Percentiles rank a stretch among this genome's conserved stretches.
Conservation (phyloP, 2,888 invertebrate genomes). For the Limnephilus lunatus region DNA sequence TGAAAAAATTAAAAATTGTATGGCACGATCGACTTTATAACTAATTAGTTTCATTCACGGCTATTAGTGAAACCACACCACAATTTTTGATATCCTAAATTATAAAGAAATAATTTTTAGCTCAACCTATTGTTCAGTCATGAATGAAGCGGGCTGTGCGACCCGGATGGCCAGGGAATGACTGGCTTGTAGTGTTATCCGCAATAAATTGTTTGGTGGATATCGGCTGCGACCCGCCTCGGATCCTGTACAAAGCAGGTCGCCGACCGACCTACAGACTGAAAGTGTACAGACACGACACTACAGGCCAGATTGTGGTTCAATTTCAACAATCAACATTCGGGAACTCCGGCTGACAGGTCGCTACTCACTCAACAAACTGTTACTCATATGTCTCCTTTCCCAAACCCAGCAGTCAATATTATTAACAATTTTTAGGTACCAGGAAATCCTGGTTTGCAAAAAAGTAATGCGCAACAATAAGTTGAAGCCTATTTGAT, state of each 20-base stretch:
- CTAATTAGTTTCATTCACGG: neutral
- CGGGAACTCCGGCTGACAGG: conserved; percentile 16
- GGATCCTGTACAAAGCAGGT: conserved; percentile 57
- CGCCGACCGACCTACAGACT: conserved; percentile 46
- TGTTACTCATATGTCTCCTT: neutral
- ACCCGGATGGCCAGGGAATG: neutral
- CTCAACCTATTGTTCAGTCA: neutral
- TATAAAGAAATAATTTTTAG: too few relatives aligned
- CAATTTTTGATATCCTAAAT: neutral
- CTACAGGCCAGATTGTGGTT: neutral
- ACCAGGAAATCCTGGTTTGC: neutral
- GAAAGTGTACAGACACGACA: neutral
- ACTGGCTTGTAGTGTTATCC: neutral
- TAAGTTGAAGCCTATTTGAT: neutral
- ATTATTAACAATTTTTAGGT: neutral
- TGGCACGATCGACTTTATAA: neutral
- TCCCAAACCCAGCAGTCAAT: neutral
- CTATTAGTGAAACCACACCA: neutral
- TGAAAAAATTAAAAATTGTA: too few relatives aligned
- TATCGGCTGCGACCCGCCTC: neutral
- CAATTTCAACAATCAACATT: neutral
- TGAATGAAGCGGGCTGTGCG: neutral
- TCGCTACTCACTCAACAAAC: neutral
- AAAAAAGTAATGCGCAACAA: neutral
- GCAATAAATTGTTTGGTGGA: neutral